phyloP scores from a whole-genome alignment of 2,888 invertebrate species.

The Perdita meconis region DNA sequence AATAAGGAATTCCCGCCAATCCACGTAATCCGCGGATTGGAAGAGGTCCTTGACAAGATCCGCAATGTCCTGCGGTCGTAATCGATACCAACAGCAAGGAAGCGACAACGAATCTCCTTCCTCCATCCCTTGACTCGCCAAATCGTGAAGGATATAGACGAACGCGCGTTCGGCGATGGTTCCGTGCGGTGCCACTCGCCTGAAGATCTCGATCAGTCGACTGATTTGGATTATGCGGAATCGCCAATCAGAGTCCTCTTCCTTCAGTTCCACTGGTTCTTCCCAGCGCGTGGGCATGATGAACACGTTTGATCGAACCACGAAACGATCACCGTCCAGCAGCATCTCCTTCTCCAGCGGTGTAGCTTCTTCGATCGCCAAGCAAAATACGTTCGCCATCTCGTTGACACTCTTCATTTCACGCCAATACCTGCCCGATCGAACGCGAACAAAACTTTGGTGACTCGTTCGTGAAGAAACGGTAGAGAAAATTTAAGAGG shows the following conservation, averaged over 20 bases:
- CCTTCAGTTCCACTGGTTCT: conserved; percentile 31
- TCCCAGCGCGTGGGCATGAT: conserved; percentile 66
- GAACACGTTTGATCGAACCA: conserved; percentile 85
- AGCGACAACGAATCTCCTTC: conserved; percentile 82
- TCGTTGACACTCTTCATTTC: conserved; percentile 82
- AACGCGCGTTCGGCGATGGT: conserved; percentile 84
- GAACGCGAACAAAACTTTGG: background rate
- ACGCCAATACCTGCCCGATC: conserved; percentile 76
- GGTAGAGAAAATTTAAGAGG: no score
- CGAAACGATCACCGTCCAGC: conserved; percentile 85
- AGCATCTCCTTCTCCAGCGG: conserved; percentile 83
- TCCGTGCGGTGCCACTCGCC: conserved; percentile 82
- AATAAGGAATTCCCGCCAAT: conserved; percentile 89
- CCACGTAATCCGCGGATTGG: conserved; percentile 86
- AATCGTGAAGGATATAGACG: conserved; percentile 86
- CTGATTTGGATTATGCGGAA: conserved; percentile 76
- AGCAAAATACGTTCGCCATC: conserved; percentile 74
- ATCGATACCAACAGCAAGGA: conserved; percentile 82
- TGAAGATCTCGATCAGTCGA: conserved; percentile 80
- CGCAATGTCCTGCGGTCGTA: conserved; percentile 84
- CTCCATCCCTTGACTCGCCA: conserved; percentile 85
- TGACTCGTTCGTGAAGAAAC: no score
- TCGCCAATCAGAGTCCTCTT: conserved; percentile 51
- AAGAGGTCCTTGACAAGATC: conserved; percentile 85
- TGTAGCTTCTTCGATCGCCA: conserved; percentile 85